Evolutionary conservation across 2,888 invertebrate genomes (phyloP).

Genomic region (Papilio demoleus): DNA sequence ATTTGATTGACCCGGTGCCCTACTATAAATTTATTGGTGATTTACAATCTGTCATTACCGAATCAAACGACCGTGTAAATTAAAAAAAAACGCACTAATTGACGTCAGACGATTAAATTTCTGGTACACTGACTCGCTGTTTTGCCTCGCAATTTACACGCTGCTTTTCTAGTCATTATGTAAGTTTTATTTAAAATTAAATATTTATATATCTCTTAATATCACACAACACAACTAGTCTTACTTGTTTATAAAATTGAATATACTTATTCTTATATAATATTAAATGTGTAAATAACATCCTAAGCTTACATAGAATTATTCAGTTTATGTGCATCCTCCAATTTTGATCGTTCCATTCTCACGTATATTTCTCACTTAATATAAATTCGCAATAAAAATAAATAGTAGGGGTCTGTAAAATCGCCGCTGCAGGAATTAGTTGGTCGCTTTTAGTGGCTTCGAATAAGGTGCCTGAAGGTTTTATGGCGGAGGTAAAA

Average conservation of each 20-base stretch:
- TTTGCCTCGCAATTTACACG: neutral
- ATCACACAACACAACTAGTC: no score
- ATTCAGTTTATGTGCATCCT: neutral
- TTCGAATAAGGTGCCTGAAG: slow-evolving; percentile 42
- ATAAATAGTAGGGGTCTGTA: slow-evolving; percentile 33
- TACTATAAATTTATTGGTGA: slow-evolving; percentile 38
- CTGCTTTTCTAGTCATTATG: neutral
- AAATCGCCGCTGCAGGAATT: slow-evolving; percentile 39
- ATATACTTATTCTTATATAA: neutral
- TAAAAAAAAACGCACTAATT: slow-evolving; percentile 21
- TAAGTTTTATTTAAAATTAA: neutral
- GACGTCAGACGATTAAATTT: slow-evolving; percentile 18
- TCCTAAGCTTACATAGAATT: neutral
- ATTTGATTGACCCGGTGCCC: slow-evolving; percentile 59
- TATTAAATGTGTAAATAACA: neutral
- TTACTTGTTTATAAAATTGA: neutral
- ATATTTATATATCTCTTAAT: no score
- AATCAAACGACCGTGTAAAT: slow-evolving; percentile 22
- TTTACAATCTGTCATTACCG: slow-evolving; percentile 23
- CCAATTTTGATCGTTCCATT: neutral
- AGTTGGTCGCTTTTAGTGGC: slow-evolving; percentile 41
- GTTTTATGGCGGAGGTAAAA: slow-evolving; percentile 42
- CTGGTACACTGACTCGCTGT: neutral
- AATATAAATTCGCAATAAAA: slow-evolving; percentile 36
- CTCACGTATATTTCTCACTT: slow-evolving; percentile 1